These are phyloP conservation scores for Myathropa florea DNA, from an alignment of 2,888 invertebrate species.

Conservation along the genomic window DNA sequence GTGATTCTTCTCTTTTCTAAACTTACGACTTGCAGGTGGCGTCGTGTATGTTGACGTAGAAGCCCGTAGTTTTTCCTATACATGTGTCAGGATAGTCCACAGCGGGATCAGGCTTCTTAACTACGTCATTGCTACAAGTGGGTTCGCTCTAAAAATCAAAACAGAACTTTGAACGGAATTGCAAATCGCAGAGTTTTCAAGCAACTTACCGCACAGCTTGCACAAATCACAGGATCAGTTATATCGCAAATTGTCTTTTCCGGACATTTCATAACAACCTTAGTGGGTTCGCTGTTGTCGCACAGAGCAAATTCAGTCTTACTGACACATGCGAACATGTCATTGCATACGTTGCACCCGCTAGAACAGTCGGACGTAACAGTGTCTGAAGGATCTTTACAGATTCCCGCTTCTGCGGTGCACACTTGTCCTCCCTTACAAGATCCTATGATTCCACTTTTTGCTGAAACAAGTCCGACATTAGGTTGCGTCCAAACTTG, in stretches of 20 bases:
- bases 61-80: background rate
- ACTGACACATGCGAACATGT: slow-evolving; percentile 17
- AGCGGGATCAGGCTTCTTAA: background rate
- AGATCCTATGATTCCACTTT: background rate
- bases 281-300: no score
- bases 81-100: background rate
- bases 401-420: background rate
- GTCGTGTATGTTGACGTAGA: background rate
- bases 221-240: background rate
- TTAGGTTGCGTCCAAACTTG: no score
- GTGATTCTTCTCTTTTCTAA: background rate
- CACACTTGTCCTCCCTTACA: background rate
- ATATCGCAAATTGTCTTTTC: background rate
- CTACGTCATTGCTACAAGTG: background rate
- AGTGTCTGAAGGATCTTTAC: background rate
- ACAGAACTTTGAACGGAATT: background rate
- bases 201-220: background rate
- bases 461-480: background rate
- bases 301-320: slow-evolving; percentile 1
- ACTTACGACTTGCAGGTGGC: slow-evolving; percentile 17
- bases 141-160: background rate
- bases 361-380: background rate
- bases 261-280: background rate
- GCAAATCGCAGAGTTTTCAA: background rate
- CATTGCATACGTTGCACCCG: background rate